Evolutionary conservation across 2,888 invertebrate genomes (phyloP).

Genomic region (Meandrusa payeni): DNA sequence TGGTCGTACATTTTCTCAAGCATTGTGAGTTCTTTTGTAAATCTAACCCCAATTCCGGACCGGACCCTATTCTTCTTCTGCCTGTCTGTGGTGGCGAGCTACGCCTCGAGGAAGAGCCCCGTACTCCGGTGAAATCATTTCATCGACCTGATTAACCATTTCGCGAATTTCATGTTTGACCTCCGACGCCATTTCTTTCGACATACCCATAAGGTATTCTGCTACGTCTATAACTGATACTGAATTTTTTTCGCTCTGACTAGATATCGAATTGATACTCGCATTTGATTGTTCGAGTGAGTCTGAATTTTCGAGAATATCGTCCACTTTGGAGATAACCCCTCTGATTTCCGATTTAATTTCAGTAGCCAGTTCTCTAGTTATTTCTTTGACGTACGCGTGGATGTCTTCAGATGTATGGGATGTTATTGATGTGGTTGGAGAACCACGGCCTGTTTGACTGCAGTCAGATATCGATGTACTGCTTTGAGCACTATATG

Average conservation of each 20-base stretch:
- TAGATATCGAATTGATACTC: conserved; percentile 77
- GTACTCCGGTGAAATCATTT: conserved; percentile 80
- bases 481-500: conserved; percentile 67
- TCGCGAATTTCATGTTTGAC: conserved; percentile 89
- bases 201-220: conserved; percentile 88
- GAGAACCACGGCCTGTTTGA: conserved; percentile 78
- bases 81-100: conserved; percentile 71
- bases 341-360: conserved; percentile 91
- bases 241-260: conserved; percentile 84
- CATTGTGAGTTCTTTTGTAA: conserved; percentile 48
- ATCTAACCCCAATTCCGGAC: conserved; percentile 67
- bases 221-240: conserved; percentile 88
- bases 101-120: conserved; percentile 55
- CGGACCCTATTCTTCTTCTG: conserved; percentile 64
- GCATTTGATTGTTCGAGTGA: conserved; percentile 76
- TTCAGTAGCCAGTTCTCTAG: conserved; percentile 89
- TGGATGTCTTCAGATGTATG: conserved; percentile 84
- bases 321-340: conserved; percentile 90
- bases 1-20: conserved; percentile 71
- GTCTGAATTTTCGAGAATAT: conserved; percentile 87
- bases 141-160: conserved; percentile 87
- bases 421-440: conserved; percentile 75
- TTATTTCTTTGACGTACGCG: conserved; percentile 89
- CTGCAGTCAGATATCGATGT: conserved; percentile 79
- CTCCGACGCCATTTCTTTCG: conserved; percentile 89